Conservation (phyloP, 2,797 vertebrate genomes). For the Spatula versicolor region DNA sequence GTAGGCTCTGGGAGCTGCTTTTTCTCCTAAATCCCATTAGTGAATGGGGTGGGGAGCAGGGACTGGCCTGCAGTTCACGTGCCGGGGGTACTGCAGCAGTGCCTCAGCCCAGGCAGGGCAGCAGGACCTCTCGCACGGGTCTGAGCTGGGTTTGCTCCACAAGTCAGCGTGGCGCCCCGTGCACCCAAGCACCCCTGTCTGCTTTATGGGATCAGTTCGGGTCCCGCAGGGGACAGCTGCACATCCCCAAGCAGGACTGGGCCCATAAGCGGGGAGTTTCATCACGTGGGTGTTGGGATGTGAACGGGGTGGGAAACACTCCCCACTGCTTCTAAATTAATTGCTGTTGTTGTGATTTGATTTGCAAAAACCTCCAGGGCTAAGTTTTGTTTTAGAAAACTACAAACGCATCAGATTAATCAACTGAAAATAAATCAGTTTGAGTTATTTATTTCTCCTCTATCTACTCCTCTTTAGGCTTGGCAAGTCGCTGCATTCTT, state of each 20-base stretch:
- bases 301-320: slow-evolving; percentile 16
- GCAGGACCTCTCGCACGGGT: not conserved
- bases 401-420: slow-evolving; percentile 50
- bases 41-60: not conserved
- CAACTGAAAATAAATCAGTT: slow-evolving; percentile 56
- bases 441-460: slow-evolving; percentile 65
- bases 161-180: fast-evolving
- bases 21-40: not conserved
- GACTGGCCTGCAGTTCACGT: not conserved
- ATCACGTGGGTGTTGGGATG: not conserved
- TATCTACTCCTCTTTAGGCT: slow-evolving; percentile 42
- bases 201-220: not conserved
- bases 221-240: not conserved
- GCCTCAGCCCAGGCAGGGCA: not conserved
- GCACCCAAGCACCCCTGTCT: not conserved
- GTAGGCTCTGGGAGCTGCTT: not conserved
- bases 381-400: slow-evolving; percentile 60
- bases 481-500: slow-evolving; percentile 50
- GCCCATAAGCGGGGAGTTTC: not conserved
- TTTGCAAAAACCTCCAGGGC: slow-evolving; percentile 34
- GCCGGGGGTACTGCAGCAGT: not conserved
- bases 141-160: not conserved
- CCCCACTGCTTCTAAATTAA: slow-evolving; percentile 47
- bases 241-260: not conserved
- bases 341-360: slow-evolving; percentile 36